Evolutionary conservation across 2,797 vertebrate genomes (phyloP).

Genomic region (Fistularia commersonii): DNA sequence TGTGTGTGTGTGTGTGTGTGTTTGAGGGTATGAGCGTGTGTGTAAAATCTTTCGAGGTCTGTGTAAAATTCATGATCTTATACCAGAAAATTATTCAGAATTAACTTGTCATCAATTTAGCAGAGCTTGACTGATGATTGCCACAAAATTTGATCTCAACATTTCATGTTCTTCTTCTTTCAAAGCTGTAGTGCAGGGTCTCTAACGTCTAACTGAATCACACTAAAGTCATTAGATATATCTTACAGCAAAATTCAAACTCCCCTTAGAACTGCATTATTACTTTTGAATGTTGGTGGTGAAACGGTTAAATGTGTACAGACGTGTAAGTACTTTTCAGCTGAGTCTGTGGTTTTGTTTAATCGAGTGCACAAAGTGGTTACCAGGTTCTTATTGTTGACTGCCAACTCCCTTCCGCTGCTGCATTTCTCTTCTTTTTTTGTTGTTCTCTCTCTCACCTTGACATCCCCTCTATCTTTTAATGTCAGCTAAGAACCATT

Average conservation of each 20-base stretch:
- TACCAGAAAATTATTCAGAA: no score
- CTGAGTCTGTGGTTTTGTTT: constrained; percentile 66
- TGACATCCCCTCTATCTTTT: constrained; percentile 3
- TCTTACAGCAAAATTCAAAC: constrained; percentile 16
- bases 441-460: constrained; percentile 21
- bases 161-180: no score
- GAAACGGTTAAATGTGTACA: constrained; percentile 71
- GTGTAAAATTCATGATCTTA: no score
- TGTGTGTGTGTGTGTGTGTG: no score
- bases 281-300: constrained; percentile 48
- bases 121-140: no score
- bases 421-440: constrained; percentile 43
- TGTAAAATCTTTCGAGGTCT: no score
- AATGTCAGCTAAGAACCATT: not conserved
- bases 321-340: constrained; percentile 70
- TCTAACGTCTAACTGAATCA: no score
- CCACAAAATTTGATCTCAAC: no score
- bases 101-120: no score
- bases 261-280: constrained; percentile 17
- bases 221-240: constrained; percentile 19
- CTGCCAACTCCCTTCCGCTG: constrained; percentile 77
- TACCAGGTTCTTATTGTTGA: constrained; percentile 81
- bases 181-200: no score
- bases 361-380: constrained; percentile 84
- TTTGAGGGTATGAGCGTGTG: no score